Percentiles rank a stretch among this genome's conserved stretches.
Evolutionary conservation across 2,888 invertebrate species (phyloP).

Genomic region (Stenodera caucasica): DNA sequence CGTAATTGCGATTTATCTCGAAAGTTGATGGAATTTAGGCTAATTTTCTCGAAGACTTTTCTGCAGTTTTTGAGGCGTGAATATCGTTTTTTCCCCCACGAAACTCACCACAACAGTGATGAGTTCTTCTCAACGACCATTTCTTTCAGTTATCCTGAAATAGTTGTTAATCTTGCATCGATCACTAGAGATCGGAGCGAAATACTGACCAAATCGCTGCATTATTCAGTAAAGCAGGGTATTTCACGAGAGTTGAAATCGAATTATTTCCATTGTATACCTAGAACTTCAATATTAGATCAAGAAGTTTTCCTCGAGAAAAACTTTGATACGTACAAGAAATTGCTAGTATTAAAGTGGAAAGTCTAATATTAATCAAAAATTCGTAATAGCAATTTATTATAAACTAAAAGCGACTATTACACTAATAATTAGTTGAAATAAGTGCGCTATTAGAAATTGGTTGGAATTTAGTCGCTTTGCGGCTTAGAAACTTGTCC

Average conservation of each 20-base stretch:
- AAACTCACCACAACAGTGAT: no score
- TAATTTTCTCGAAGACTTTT: not conserved
- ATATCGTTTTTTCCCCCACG: not conserved
- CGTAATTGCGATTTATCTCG: conserved; percentile 1
- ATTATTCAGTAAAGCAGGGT: not conserved
- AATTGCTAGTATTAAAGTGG: not conserved
- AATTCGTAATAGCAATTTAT: not conserved
- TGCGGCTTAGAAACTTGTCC: not conserved
- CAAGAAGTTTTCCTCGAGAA: not conserved
- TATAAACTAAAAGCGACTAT: not conserved
- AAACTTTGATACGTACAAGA: not conserved
- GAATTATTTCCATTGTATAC: not conserved
- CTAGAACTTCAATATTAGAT: not conserved
- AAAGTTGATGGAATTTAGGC: not conserved
- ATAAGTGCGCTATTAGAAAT: not conserved
- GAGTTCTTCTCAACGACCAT: no score
- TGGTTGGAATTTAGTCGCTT: not conserved
- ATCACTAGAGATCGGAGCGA: not conserved
- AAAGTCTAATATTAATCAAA: not conserved
- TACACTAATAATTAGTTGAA: not conserved
- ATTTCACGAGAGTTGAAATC: not conserved
- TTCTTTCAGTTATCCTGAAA: no score
- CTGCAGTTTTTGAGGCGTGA: not conserved
- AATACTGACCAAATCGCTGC: not conserved
- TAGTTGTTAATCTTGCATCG: not conserved